These are phyloP conservation scores for Drosophila sordidula DNA, from an alignment of 2,888 invertebrate genomes.

Conservation along the genomic window DNA sequence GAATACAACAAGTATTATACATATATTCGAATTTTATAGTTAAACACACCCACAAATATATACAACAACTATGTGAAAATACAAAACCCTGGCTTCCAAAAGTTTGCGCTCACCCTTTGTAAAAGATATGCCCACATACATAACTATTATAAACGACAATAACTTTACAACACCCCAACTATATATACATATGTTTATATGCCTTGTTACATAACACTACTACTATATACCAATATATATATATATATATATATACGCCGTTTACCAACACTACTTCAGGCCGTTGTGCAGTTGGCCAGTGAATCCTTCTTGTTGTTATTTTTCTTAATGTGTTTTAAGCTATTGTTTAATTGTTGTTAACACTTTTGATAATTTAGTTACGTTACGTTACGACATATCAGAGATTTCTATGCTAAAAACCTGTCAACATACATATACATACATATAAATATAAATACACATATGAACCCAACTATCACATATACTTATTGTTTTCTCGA, in stretches of 20 bases:
- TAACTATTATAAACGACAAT: slow-evolving; percentile 10
- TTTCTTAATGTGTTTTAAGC: slow-evolving; percentile 63
- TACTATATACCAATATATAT: slow-evolving; percentile 28
- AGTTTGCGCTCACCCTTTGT: slow-evolving; percentile 65
- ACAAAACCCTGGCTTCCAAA: slow-evolving; percentile 66
- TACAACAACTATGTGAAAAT: slow-evolving; percentile 32
- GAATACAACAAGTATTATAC: slow-evolving; percentile 38
- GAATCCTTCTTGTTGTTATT: slow-evolving; percentile 62
- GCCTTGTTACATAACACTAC: slow-evolving; percentile 50
- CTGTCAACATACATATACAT: slow-evolving; percentile 1
- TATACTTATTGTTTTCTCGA: slow-evolving; percentile 22
- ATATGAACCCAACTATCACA: slow-evolving; percentile 15
- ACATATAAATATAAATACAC: neutral
- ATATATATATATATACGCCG: slow-evolving; percentile 42
- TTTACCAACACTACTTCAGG: slow-evolving; percentile 54
- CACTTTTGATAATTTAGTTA: slow-evolving; percentile 63
- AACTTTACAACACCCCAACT: slow-evolving; percentile 25
- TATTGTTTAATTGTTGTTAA: slow-evolving; percentile 70
- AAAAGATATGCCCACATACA: slow-evolving; percentile 20
- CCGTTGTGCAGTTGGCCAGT: slow-evolving; percentile 66
- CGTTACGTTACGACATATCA: slow-evolving; percentile 52
- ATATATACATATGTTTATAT: slow-evolving; percentile 33
- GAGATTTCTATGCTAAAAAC: slow-evolving; percentile 12
- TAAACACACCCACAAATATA: slow-evolving; percentile 33
- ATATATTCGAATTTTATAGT: slow-evolving; percentile 33